Evolutionary conservation across 2,797 vertebrate genomes (phyloP), one percentile per base, ranked within the genome.

Genomic region (Steatocranus sp.): DNA sequence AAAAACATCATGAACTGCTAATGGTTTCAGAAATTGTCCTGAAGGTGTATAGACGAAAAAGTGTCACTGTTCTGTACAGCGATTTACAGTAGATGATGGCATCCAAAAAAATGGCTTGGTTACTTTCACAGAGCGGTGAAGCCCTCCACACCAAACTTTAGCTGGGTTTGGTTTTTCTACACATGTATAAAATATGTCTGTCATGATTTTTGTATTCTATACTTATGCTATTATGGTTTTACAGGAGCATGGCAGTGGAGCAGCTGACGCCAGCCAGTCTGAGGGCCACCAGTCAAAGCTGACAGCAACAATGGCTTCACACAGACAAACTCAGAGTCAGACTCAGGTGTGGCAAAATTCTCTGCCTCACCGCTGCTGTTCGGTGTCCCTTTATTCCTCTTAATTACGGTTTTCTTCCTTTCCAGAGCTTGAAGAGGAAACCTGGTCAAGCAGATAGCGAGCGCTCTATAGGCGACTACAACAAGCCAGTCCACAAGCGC

Each of bases 371-470:
- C 3, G 10, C 3, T n/a, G 0, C 56, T 68, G 36, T 10, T 27
- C 15, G 20, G 7, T 1, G 34, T 74, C n/a, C 27, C 25, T 30
- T 30, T 27, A 12, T 48, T 80, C 15, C 7, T 48, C 34, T 8
- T 34, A 34, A 14, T 17, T 4, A 2, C 1, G 2, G 2, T 10
- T 1, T n/a, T n/a, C 8, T 27, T 27, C 1, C 8, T 80, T 56
- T 87, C 25, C 89, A 97, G 98, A 98, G 97, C 93, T 97, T 97
- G 89, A 99, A 99, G 91, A 96, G 99, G 83, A 99, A 99, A 90
- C 99, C 98, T 0, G 99, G 99, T 2, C 96, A 94, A 34, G 97
- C 97, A 0, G 97, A 99, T 92, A 97, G 97, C 0, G 97, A 99
- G 76, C 97, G 98, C 3, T 96, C 96, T 0, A 89, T 96, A 5